A percentile compares a stretch with the other conserved stretches of the same genome.
These are phyloP conservation scores for Eurosta solidaginis DNA, from an alignment of 1,140 invertebrate genomes.

Conservation along the genomic window DNA sequence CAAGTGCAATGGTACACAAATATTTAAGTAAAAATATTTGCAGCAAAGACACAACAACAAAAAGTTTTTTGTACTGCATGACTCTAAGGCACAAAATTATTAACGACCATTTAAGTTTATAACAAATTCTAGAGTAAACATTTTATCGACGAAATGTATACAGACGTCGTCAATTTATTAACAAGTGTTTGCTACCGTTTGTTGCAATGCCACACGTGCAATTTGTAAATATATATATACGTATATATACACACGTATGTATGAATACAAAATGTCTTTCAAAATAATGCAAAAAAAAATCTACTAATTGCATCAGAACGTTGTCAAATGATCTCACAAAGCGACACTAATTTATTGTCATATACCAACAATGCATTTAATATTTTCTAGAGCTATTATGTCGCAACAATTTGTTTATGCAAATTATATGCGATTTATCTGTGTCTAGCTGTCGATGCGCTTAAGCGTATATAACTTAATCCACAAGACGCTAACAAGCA, in stretches of 20 bases:
- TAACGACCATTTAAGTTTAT: neutral
- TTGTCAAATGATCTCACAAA: neutral
- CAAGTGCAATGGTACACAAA: neutral
- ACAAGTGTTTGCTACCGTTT: neutral
- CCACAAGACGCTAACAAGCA: neutral
- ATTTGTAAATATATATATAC: too few species aligned
- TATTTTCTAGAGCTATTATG: neutral
- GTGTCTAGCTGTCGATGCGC: neutral
- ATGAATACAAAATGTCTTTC: neutral
- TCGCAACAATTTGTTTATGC: slow-evolving; percentile 10
- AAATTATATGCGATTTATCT: slow-evolving; percentile 20
- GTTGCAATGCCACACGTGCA: neutral
- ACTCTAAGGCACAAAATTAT: slow-evolving; percentile 1
- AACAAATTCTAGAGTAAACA: neutral
- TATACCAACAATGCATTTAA: neutral
- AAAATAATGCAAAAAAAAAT: neutral
- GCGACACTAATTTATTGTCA: neutral
- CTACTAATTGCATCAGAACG: too few species aligned
- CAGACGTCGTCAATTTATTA: neutral
- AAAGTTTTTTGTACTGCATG: neutral
- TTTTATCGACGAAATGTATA: too few species aligned
- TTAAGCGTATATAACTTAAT: neutral
- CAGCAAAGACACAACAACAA: neutral
- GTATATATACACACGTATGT: neutral
- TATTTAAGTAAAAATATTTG: neutral